Percentiles rank a stretch among this genome's conserved stretches.
phyloP scores from a whole-genome alignment of 1,140 invertebrate species.

The Leucophenga varia region DNA sequence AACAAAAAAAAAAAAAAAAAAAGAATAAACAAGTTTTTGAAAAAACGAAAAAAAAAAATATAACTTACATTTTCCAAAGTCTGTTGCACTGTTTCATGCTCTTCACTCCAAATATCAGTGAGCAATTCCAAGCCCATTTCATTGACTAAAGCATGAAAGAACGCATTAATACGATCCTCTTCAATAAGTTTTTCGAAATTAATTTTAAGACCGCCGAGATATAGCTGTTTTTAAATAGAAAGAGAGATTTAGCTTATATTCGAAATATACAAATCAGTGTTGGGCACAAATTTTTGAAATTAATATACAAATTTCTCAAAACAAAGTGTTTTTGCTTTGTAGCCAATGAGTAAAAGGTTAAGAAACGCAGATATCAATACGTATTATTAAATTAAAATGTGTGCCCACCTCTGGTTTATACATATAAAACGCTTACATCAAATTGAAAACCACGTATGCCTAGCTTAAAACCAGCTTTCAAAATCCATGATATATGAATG shows the following conservation, averaged over 20 bases:
- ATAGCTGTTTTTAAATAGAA: background rate
- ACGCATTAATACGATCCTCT: constrained; percentile 35
- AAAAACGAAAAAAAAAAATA: background rate
- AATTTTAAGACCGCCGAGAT: constrained; percentile 31
- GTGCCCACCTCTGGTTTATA: no score
- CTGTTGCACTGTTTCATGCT: constrained; percentile 18
- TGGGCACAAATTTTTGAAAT: no score
- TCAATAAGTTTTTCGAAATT: constrained; percentile 41
- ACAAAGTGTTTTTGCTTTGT: no score
- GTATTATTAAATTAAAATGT: no score
- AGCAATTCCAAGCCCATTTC: constrained; percentile 43
- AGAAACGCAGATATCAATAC: no score
- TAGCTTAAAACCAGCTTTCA: constrained; percentile 18
- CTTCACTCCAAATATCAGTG: constrained; percentile 36
- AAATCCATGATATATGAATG: constrained; percentile 24
- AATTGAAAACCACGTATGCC: constrained; percentile 31
- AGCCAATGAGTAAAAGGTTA: no score
- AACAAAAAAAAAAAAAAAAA: constrained; percentile 1
- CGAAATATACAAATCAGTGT: no score
- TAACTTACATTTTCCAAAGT: constrained; percentile 28
- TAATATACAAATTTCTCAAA: no score
- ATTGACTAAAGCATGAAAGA: constrained; percentile 39
- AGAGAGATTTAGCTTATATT: no score
- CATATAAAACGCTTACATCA: constrained; percentile 7
- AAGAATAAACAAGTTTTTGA: background rate